Conservation (phyloP, 1,140 invertebrate species). For the Campoletis sonorensis region DNA sequence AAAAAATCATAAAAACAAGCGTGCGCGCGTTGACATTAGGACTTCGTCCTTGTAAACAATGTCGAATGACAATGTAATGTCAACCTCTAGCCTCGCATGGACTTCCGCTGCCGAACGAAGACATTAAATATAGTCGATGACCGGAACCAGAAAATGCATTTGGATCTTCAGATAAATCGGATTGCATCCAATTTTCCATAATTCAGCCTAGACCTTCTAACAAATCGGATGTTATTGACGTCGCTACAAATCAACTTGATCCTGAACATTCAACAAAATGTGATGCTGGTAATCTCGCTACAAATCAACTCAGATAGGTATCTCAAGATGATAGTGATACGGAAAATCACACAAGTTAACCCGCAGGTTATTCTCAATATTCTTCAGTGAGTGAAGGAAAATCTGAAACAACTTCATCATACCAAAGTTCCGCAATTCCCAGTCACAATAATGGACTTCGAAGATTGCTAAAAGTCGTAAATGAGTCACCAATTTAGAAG, state of each 20-base stretch:
- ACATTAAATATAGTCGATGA: slow-evolving; percentile 6
- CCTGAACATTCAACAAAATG: slow-evolving; percentile 2
- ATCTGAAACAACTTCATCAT: slow-evolving; percentile 19
- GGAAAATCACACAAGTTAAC: slow-evolving; percentile 10
- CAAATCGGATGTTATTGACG: not conserved
- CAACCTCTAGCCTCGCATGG: slow-evolving; percentile 3
- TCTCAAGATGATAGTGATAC: slow-evolving; percentile 3
- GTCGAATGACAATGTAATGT: slow-evolving; percentile 9
- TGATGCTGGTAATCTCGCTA: not conserved
- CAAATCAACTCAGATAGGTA: not conserved
- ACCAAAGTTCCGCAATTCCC: slow-evolving; percentile 26
- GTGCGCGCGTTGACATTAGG: slow-evolving; percentile 6
- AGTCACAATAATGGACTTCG: slow-evolving; percentile 12
- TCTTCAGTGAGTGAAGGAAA: slow-evolving; percentile 17
- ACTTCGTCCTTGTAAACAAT: slow-evolving; percentile 16
- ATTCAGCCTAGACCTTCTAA: not conserved
- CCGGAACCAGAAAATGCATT: not conserved
- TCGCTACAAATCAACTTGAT: not conserved
- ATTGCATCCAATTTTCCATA: not conserved
- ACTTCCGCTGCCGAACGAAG: slow-evolving; percentile 6
- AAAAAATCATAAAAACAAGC: not conserved
- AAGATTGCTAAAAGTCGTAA: slow-evolving; percentile 6
- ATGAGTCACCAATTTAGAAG: slow-evolving; percentile 22
- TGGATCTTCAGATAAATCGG: slow-evolving; percentile 20
- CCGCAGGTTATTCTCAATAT: slow-evolving; percentile 18